Base-by-base conservation (phyloP, 2,888 invertebrate species). In the Morpho helenor region DNA sequence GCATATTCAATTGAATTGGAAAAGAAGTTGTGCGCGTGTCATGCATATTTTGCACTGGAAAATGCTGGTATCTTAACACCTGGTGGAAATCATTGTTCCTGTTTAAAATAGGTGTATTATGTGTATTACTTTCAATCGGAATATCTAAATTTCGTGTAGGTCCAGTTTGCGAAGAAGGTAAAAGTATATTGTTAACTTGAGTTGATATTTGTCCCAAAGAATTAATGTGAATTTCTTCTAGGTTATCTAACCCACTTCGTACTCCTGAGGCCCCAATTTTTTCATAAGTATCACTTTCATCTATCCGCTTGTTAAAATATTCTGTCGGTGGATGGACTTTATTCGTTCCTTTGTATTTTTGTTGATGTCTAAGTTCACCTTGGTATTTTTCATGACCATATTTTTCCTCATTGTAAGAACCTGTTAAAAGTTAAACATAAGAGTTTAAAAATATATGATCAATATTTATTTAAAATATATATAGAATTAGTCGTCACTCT, bases 391-490 rank as follows among this genome's bases (percentile, higher is more conserved):
- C 72, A 45, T 84, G 66, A 8, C 87, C 88, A 66, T 88, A 87
- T 66, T 86, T 88, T 3, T 63, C 67, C 58, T 83, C 84, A 58
- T 84, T 74, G 9, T 88, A 89, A 16, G 76, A 80, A 48, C 88
- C 88, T 88, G 70, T 7, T 76, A 75, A 16, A 40, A 45, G 16
- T 42, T 5, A 41, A 45, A 41, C 31, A 31, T 31, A 0, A 5
- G 31, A 31, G 31, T 5, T 31, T 5, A 31, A 31, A 31, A 31
- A 5, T 31, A 31, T 31, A 5, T 31, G 16, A 16, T 16, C 16
- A 16, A 16, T 31, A 31, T 31, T 31, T 5, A 31, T 31, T 31
- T 5, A 31, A 31, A 31, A 5, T 5, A 31, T 31, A 5, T 31
- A 31, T 31, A 31, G 31, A 31, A 31, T 31, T 3, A 31, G 31